Evolutionary conservation across 2,113 vertebrate species (phyloP), one percentile per base, ranked within the genome.

Genomic region (Genyomyrus donnyi): DNA sequence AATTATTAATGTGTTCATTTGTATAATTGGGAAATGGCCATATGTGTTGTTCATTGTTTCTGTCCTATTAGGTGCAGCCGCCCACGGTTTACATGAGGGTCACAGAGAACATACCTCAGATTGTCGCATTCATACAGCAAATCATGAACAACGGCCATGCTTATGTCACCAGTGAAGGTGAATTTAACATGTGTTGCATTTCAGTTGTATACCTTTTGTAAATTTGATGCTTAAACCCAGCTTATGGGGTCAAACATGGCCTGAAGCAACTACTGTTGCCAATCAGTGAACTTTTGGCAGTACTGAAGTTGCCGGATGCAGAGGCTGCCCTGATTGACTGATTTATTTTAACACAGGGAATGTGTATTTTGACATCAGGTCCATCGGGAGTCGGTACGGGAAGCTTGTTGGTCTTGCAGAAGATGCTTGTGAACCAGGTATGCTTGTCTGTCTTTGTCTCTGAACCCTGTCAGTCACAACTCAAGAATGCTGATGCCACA

Each of bases 361-460:
- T 0, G 98, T 99, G 91, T 99, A 98, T 94, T 99, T 99, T 90
- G 97, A 99, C 92, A 95, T 98, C 91, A 89, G 92, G 87, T 97
- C 97, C 3, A 95, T 97, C 88, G 97, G 97, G 3, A 91, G 94
- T 90, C 95, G 96, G 88, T 99, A 99, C 0, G 98, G 98, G 90
- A 97, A 96, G 80, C 94, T 99, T 53, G 90, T 89, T 21, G 77
- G 89, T 24, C 91, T 91, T 7, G 94, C 93, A 19, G 92, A 94
- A 21, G 31, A 50, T 0, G 87, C 86, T 0, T 92, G 90, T 87
- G 97, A 98, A 91, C 56, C 93, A 92, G 97, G 98, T 99, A 92
- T 86, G 96, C 93, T 85, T n/a, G 24, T 45, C 5, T 83, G 48
- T 0, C 17, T 49, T 19, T 17, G 27, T 45, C 70, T 52, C 24